Base-by-base conservation (phyloP, 2,888 invertebrate species). In the Drosophila sordidula region DNA sequence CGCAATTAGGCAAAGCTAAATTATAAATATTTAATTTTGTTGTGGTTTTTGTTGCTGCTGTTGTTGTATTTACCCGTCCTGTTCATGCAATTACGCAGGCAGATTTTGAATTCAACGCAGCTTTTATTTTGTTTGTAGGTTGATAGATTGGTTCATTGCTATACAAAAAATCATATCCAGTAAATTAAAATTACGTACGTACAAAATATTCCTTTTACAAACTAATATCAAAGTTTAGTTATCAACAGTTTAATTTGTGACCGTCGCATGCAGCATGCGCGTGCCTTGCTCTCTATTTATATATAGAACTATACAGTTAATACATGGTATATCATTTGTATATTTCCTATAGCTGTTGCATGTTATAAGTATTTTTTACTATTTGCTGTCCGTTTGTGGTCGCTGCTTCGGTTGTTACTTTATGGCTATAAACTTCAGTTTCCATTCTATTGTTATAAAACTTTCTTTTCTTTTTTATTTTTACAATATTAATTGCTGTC, bases 201-300 rank as follows among this genome's bases (percentile, higher is more conserved):
- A 89, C 67, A 87, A 80, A 87, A 71, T 78, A 74, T 80, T 79
- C 74, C 69, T 62, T 87, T 85, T 87, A 86, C 81, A 86, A 90
- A 90, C 90, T 91, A 90, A 91, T 90, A 90, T 90, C 91, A 91
- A 86, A 81, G 88, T 86, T 90, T 90, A 84, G 77, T 85, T 90
- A 90, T 90, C 90, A 90, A 87, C 91, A 90, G 91, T 90, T 90
- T 89, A 89, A 89, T 90, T 90, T 75, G 76, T 83, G 77, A 75
- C 74, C 73, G 69, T 63, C 75, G 81, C 87, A 87, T 84, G 79
- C 73, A 69, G 64, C 87, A 83, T 80, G 80, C 87, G 65, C 71
- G 67, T 73, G 80, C 65, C 70, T 77, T 86, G 70, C 83, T 78
- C 74, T 83, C 80, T 81, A 61, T 68, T 32, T 55, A 46, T 54